Conservation (phyloP, 2,888 invertebrate species). For the Caenorhabditis sp. region DNA sequence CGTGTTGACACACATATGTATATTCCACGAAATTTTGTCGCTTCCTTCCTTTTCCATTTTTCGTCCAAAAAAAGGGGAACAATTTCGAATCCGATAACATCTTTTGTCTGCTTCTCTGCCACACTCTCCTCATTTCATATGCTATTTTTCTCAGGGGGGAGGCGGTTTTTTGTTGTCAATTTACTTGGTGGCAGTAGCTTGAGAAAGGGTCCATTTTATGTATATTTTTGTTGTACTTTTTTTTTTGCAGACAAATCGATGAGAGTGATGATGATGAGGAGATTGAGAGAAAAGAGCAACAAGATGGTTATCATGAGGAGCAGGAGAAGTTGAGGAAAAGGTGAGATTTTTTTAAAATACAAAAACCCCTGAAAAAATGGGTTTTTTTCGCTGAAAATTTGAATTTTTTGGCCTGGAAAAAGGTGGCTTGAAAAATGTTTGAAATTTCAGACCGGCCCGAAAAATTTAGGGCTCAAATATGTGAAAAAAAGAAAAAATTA, state of each 20-base stretch:
- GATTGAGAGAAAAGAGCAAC: slow-evolving; percentile 30
- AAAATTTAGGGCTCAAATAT: too few relatives aligned
- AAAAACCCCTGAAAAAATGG: not conserved
- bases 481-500: too few relatives aligned
- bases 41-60: not conserved
- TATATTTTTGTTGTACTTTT: slow-evolving; percentile 4
- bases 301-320: slow-evolving; percentile 71
- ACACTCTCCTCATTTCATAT: too few relatives aligned
- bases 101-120: too few relatives aligned
- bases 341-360: slow-evolving; percentile 8
- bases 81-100: slow-evolving; percentile 2
- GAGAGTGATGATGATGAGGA: slow-evolving; percentile 58
- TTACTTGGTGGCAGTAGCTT: not conserved
- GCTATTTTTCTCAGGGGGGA: not conserved
- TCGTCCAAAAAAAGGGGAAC: not conserved
- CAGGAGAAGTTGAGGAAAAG: slow-evolving; percentile 75
- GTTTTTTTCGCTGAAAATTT: not conserved
- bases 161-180: not conserved
- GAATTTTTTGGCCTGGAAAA: too few relatives aligned
- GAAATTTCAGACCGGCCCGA: too few relatives aligned
- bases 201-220: not conserved
- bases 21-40: not conserved
- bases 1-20: not conserved
- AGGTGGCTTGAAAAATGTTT: too few relatives aligned
- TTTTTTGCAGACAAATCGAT: slow-evolving; percentile 48